A percentile compares a stretch with the other conserved stretches of the same genome.
These are phyloP conservation scores for Threskiornis aethiopicus DNA, from an alignment of 2,797 vertebrate genomes.

Conservation along the genomic window DNA sequence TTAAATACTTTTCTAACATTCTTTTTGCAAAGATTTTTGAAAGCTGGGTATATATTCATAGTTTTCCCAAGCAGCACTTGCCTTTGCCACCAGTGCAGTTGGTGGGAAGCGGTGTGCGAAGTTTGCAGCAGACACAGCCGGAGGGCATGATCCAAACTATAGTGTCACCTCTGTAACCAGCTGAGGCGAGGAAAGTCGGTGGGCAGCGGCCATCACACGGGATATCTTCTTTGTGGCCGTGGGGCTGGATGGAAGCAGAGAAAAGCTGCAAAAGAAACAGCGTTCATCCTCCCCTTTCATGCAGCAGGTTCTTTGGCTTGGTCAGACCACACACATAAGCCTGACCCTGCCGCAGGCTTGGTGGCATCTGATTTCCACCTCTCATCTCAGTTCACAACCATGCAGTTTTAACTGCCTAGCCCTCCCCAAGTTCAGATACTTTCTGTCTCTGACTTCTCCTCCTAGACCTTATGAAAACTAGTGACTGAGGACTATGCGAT, in stretches of 20 bases:
- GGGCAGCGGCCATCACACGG: constrained; percentile 78
- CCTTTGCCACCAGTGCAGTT: constrained; percentile 25
- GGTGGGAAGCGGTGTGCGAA: constrained; percentile 40
- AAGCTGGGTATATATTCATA: not conserved
- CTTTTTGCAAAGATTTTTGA: not conserved
- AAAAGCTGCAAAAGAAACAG: not conserved
- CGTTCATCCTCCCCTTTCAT: not conserved
- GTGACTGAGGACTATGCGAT: not conserved
- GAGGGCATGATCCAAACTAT: constrained; percentile 80
- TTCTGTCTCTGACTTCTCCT: not conserved
- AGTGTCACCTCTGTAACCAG: constrained; percentile 79
- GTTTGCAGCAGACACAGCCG: constrained; percentile 70
- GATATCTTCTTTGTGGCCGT: constrained; percentile 74
- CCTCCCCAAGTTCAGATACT: not conserved
- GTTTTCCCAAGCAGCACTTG: not conserved
- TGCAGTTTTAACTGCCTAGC: not conserved
- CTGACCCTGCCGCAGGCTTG: not conserved
- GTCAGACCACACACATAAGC: not conserved
- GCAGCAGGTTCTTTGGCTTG: not conserved
- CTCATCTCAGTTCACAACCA: not conserved
- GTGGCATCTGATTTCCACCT: not conserved
- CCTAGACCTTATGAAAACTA: not conserved
- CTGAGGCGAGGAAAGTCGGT: constrained; percentile 76
- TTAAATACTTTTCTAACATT: not conserved
- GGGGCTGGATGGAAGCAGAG: constrained; percentile 48